Evolutionary conservation across 2,113 vertebrate species (phyloP).

Genomic region (Poicephalus gulielmi): DNA sequence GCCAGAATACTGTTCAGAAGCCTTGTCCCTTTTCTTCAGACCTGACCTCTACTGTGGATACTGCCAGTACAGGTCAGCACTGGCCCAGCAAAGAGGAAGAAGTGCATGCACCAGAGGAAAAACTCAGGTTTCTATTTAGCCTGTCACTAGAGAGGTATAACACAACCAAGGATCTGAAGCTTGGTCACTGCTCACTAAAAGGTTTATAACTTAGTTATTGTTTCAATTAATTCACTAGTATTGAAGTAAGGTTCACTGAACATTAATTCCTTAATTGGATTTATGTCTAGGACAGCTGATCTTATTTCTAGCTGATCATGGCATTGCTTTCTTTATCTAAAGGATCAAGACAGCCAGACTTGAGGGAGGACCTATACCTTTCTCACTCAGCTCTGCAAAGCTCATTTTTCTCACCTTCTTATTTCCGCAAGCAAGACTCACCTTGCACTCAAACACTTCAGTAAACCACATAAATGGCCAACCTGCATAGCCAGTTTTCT

Average conservation of each 20-base stretch:
- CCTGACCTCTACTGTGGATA: fast-evolving
- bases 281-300: not conserved
- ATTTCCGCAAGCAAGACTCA: not conserved
- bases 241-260: not conserved
- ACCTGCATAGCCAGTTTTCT: not conserved
- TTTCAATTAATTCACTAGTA: conserved; percentile 36
- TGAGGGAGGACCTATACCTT: not conserved
- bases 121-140: not conserved
- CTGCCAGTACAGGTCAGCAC: not conserved
- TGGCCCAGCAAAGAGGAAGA: not conserved
- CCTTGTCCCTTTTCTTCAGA: not conserved
- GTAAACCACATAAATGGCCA: not conserved
- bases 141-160: not conserved
- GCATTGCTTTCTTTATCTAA: not conserved
- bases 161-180: not conserved
- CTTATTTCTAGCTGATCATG: not conserved
- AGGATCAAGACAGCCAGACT: not conserved
- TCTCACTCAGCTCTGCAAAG: not conserved
- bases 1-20: not conserved
- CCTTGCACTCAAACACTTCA: not conserved
- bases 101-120: not conserved
- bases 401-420: not conserved
- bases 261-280: conserved; percentile 28
- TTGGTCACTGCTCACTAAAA: not conserved
- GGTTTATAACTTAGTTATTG: conserved; percentile 12